A percentile compares a stretch with the other conserved stretches of the same genome.
Evolutionary conservation across 1,140 invertebrate species (phyloP).

Genomic region (Oryctes rhinoceros): DNA sequence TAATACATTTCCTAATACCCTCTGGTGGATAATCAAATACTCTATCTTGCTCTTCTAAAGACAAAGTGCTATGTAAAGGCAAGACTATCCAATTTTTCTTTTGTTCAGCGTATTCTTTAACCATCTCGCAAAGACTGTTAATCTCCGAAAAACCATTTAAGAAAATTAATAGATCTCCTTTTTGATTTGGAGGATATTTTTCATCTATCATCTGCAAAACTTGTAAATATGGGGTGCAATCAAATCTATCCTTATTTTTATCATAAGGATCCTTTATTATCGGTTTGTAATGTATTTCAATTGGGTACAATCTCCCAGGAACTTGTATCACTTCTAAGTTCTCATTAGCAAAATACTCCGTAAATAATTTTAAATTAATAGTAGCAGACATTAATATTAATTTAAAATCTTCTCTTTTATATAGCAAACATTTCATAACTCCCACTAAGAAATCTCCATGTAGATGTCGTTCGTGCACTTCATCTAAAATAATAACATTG

Average conservation of each 20-base stretch:
- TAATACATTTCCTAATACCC: conserved; percentile 94
- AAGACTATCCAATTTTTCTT: conserved; percentile 93
- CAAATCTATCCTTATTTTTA: conserved; percentile 77
- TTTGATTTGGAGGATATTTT: conserved; percentile 84
- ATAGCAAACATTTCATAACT: conserved; percentile 68
- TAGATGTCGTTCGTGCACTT: conserved; percentile 95
- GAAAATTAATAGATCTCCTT: conserved; percentile 96
- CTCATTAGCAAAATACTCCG: conserved; percentile 85
- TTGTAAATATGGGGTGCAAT: conserved; percentile 91
- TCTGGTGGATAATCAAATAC: conserved; percentile 97
- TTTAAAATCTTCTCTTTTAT: conserved; percentile 84
- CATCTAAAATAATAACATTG: conserved; percentile 91
- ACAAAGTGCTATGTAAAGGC: conserved; percentile 91
- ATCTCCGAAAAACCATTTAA: conserved; percentile 97
- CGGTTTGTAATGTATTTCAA: conserved; percentile 88
- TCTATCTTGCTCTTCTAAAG: conserved; percentile 95
- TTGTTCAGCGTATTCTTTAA: conserved; percentile 83
- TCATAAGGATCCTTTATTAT: conserved; percentile 76
- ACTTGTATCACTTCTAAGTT: conserved; percentile 86
- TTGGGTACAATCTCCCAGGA: conserved; percentile 93
- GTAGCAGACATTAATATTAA: conserved; percentile 98
- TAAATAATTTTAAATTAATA: conserved; percentile 95
- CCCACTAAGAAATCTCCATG: conserved; percentile 88
- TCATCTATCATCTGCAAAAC: conserved; percentile 92
- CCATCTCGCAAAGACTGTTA: conserved; percentile 86